Percentiles rank a stretch among this genome's conserved stretches.
phyloP scores from a whole-genome alignment of 2,113 vertebrate genomes.

The Pollachius pollachius region DNA sequence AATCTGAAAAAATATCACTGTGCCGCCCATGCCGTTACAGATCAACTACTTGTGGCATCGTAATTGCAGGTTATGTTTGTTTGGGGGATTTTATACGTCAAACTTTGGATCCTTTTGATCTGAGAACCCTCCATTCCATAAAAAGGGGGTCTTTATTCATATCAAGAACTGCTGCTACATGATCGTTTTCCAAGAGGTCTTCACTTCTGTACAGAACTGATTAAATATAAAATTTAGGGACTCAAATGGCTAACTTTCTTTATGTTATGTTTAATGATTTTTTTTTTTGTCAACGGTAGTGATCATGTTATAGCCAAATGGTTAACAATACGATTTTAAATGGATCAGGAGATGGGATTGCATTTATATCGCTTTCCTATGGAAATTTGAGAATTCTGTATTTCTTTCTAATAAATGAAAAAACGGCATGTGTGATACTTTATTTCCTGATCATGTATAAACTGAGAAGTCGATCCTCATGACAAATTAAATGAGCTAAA shows the following conservation, averaged over 20 bases:
- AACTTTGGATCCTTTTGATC: no score
- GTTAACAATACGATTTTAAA: conserved; percentile 53
- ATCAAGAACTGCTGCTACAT: conserved; percentile 57
- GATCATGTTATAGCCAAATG: conserved; percentile 35
- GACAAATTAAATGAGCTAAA: no score
- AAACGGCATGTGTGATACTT: background rate
- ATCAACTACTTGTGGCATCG: no score
- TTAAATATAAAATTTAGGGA: conserved; percentile 39
- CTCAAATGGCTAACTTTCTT: conserved; percentile 38
- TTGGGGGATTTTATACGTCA: background rate
- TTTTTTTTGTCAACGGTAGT: background rate
- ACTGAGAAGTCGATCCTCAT: no score
- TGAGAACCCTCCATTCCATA: no score
- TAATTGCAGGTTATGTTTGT: no score
- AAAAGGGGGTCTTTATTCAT: no score
- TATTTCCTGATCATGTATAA: no score
- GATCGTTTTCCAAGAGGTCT: conserved; percentile 42
- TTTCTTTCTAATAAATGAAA: conserved; percentile 59
- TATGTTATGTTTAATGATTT: conserved; percentile 23
- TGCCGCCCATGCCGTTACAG: no score
- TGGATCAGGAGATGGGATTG: conserved; percentile 84
- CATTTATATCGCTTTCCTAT: conserved; percentile 92
- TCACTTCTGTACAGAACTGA: conserved; percentile 46
- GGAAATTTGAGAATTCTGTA: conserved; percentile 75
- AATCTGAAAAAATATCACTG: no score